These are phyloP conservation scores for Lepus europaeus DNA, from an alignment of 2,113 vertebrate genomes.

Conservation along the genomic window DNA sequence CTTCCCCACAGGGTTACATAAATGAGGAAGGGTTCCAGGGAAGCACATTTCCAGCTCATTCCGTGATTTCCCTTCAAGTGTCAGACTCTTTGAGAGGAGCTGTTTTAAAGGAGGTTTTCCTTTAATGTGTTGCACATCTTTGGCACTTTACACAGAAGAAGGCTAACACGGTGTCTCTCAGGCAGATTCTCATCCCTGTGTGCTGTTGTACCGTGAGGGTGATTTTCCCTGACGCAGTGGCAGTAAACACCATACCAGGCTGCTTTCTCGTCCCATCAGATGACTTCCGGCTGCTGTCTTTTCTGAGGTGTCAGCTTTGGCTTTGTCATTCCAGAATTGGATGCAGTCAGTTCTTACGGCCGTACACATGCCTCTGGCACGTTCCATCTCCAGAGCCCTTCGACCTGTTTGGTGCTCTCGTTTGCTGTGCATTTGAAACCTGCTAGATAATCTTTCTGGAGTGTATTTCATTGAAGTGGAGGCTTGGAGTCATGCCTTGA, in stretches of 20 bases:
- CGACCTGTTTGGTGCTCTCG: neutral
- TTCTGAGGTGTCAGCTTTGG: neutral
- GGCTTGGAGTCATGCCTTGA: neutral
- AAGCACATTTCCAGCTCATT: neutral
- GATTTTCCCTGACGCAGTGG: neutral
- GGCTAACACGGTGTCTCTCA: neutral
- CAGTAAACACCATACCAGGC: neutral
- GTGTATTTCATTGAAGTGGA: neutral
- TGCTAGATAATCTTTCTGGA: neutral
- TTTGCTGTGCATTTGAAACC: neutral
- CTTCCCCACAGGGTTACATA: neutral
- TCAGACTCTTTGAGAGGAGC: neutral
- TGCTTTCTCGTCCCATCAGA: neutral
- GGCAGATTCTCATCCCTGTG: neutral
- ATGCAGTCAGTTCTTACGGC: accelerated
- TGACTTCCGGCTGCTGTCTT: neutral
- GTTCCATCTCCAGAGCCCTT: neutral
- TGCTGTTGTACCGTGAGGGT: neutral
- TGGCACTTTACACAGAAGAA: neutral
- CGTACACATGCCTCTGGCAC: neutral
- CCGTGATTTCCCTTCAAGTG: neutral
- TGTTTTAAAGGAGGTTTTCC: neutral
- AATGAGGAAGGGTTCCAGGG: neutral
- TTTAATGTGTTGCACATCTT: neutral
- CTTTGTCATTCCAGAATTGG: neutral